These are phyloP conservation scores for Myotis planiceps DNA, from an alignment of 2,797 vertebrate genomes.

Conservation along the genomic window DNA sequence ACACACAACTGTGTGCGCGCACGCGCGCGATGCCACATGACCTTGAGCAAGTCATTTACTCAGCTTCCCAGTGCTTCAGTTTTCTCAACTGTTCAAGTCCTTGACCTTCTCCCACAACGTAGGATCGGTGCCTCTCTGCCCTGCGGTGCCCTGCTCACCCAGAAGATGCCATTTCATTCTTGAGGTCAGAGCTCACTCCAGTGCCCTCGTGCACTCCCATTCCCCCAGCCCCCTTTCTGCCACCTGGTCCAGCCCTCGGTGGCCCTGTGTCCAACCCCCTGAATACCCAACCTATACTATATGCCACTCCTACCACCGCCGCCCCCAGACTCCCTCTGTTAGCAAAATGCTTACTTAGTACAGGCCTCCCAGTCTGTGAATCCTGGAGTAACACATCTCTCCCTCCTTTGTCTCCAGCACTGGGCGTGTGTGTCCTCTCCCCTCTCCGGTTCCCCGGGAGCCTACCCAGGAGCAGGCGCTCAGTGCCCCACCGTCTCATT, in stretches of 20 bases:
- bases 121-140: not conserved
- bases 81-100: not conserved
- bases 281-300: not conserved
- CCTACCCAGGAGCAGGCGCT: fast-evolving
- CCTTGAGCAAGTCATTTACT: not conserved
- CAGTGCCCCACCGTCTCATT: fast-evolving
- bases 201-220: not conserved
- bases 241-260: not conserved
- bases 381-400: not conserved
- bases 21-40: not conserved
- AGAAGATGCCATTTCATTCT: not conserved
- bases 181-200: not conserved
- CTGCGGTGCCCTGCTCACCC: not conserved
- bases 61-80: not conserved
- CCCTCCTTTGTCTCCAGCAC: not conserved
- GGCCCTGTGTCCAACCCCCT: not conserved
- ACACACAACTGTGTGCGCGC: not conserved
- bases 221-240: not conserved
- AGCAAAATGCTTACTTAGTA: too few species aligned
- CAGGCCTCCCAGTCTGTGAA: not conserved
- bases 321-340: not conserved
- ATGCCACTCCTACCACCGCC: not conserved
- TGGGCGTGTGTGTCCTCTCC: fast-evolving
- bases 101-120: not conserved
- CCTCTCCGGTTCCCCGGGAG: not conserved